Evolutionary conservation across 2,113 vertebrate species (phyloP).

Genomic region (Bufo bufo): DNA sequence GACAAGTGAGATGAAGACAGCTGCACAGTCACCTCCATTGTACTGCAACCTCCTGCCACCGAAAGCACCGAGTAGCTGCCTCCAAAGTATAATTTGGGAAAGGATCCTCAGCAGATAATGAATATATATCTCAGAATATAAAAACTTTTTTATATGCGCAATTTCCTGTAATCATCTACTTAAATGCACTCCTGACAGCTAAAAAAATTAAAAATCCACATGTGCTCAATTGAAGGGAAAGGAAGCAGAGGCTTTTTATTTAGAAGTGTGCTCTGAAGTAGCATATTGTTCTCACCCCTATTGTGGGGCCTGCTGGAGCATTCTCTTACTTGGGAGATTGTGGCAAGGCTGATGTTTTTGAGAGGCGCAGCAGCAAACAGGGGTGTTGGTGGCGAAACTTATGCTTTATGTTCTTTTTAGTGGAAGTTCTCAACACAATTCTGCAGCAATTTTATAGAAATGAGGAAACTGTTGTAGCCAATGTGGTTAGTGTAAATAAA

Average conservation of each 20-base stretch:
- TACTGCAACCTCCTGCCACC: slow-evolving; percentile 51
- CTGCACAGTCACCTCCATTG: slow-evolving; percentile 55
- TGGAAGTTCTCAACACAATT: slow-evolving; percentile 9
- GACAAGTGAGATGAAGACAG: slow-evolving; percentile 52
- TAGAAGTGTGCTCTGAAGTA: slow-evolving; percentile 17
- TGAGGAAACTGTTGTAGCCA: background rate
- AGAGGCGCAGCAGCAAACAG: slow-evolving; percentile 8
- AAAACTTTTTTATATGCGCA: slow-evolving; percentile 55
- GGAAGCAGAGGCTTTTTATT: slow-evolving; percentile 21
- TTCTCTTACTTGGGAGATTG: slow-evolving; percentile 60
- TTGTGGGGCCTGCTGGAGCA: slow-evolving; percentile 29
- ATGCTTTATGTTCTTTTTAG: background rate
- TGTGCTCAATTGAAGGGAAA: slow-evolving; percentile 65
- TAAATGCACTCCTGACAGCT: slow-evolving; percentile 48
- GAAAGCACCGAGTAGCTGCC: slow-evolving; percentile 31
- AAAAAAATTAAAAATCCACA: slow-evolving; percentile 62
- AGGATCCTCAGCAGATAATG: slow-evolving; percentile 48
- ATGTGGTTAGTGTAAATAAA: background rate
- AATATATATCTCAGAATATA: slow-evolving; percentile 56
- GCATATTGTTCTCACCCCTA: slow-evolving; percentile 39
- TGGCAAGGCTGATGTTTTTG: slow-evolving; percentile 60
- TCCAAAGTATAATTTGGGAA: slow-evolving; percentile 57
- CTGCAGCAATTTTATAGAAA: slow-evolving; percentile 9
- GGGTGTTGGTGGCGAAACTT: slow-evolving; percentile 19
- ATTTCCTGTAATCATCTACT: slow-evolving; percentile 59